Evolutionary conservation across 2,797 vertebrate genomes (phyloP), one percentile per base, ranked within the genome.

Genomic region (Gambelia wislizenii): DNA sequence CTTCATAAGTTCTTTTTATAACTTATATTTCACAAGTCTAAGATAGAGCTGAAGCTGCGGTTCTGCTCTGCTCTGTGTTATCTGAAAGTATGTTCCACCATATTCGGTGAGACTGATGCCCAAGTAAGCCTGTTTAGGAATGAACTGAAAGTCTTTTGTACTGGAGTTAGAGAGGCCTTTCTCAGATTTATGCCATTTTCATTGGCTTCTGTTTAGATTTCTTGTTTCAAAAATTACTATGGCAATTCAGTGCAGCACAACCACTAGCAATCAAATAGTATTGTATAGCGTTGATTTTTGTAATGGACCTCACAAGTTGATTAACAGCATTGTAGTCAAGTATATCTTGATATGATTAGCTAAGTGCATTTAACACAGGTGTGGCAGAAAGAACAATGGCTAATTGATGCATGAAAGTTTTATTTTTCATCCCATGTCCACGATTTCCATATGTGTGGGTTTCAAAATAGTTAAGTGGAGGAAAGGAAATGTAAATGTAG

Each of bases 361-460:
- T 92, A 93, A 83, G 89, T 82, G 83, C 61, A 81, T 93, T 93
- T 92, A 86, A 90, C 76, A 81, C 1, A 92, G 47, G 86, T 90
- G 69, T 86, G 90, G 83, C 81, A 90, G 0, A 0, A 67, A 61
- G 87, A 94, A 95, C 90, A 96, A 96, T 89, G 27, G 54, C 9
- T 86, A 87, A 91, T 72, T 12, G 79, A 85, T 47, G 6, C 78
- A 90, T 84, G 88, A 90, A 89, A 93, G 85, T 69, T 91, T 83
- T 89, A 91, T 91, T 95, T 94, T 96, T 39, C 75, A 91, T 76
- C 12, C 84, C 33, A 59, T 90, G 81, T 84, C 85, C 85, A 87
- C 87, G 82, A 95, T 93, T 93, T 95, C 88, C 86, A 36, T 89
- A 84, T 75, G 36, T 77, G 92, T 93, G 49, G 92, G 83, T 91